Evolutionary conservation across 2,797 vertebrate species (phyloP).

Genomic region (Falco novaeseelandiae): DNA sequence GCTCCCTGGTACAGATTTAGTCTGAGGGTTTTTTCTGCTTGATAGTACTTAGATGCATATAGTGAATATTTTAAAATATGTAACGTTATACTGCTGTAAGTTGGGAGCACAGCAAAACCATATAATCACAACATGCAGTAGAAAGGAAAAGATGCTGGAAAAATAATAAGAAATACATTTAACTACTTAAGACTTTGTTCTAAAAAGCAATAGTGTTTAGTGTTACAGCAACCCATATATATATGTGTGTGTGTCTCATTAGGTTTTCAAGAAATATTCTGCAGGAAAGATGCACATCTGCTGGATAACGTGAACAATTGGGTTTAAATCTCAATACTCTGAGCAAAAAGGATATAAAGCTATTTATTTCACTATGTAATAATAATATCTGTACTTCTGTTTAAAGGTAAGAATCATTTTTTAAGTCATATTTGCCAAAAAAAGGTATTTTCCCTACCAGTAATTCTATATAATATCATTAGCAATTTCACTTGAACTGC

Average conservation of each 20-base stretch:
- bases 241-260: background rate
- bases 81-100: background rate
- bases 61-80: background rate
- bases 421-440: background rate
- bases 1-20: background rate
- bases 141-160: background rate
- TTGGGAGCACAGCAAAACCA: background rate
- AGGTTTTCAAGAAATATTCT: background rate
- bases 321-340: background rate
- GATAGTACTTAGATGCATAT: background rate
- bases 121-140: background rate
- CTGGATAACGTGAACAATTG: background rate
- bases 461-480: background rate
- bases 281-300: background rate
- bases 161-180: background rate
- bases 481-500: background rate
- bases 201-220: background rate
- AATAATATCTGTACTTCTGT: background rate
- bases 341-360: background rate
- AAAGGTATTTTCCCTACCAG: background rate
- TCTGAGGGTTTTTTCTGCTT: background rate
- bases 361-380: background rate
- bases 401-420: background rate
- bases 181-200: background rate
- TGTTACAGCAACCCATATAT: background rate